These are phyloP conservation scores for Lutraria rhynchaena DNA, from an alignment of 1,140 invertebrate species.

Conservation along the genomic window DNA sequence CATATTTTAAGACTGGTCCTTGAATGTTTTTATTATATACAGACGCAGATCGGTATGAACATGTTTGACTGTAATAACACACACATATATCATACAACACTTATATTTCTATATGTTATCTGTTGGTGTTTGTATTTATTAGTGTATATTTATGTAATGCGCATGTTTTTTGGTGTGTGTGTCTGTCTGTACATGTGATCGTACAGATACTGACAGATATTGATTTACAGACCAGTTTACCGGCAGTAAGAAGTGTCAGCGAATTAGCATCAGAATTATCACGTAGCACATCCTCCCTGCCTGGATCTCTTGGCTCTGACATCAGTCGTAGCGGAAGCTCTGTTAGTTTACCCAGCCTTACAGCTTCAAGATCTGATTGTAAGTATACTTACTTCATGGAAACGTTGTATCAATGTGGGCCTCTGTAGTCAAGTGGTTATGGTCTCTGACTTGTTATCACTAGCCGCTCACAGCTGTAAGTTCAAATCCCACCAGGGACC, in stretches of 20 bases:
- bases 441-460: no score
- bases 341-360: slow-evolving; percentile 78
- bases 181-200: background rate
- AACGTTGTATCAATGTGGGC: no score
- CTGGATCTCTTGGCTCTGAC: slow-evolving; percentile 76
- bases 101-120: no score
- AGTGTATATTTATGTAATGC: background rate
- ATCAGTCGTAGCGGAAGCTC: slow-evolving; percentile 81
- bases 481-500: no score
- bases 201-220: background rate
- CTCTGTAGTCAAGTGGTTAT: no score
- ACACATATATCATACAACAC: no score
- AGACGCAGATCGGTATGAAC: no score
- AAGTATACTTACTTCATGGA: slow-evolving; percentile 62
- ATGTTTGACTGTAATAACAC: no score
- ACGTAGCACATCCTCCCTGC: slow-evolving; percentile 77
- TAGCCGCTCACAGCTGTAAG: no score
- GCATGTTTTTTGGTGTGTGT: background rate
- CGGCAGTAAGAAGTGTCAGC: slow-evolving; percentile 77
- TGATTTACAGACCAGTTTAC: slow-evolving; percentile 71
- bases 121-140: no score
- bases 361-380: slow-evolving; percentile 78
- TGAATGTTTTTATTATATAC: no score
- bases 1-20: no score
- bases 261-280: slow-evolving; percentile 81